phyloP scores from a whole-genome alignment of 2,113 vertebrate genomes.

The Cyanistes caeruleus region DNA sequence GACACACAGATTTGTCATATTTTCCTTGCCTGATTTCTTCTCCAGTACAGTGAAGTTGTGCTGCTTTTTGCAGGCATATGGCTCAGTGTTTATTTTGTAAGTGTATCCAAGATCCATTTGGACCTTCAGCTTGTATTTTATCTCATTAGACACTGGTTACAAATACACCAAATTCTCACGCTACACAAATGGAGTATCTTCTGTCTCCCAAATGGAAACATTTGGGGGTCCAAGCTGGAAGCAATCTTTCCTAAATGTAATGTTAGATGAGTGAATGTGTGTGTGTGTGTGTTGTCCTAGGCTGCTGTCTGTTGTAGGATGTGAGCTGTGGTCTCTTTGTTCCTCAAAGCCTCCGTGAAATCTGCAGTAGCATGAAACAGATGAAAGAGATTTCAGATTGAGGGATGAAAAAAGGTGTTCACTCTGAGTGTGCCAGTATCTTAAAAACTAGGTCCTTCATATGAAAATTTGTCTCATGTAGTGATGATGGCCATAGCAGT shows the following conservation, averaged over 20 bases:
- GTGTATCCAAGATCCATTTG: not conserved
- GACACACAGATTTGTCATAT: not conserved
- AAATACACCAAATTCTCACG: not conserved
- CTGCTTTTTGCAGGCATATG: not conserved
- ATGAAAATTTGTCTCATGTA: not conserved
- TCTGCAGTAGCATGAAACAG: not conserved
- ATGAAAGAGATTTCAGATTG: not conserved
- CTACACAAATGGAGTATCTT: not conserved
- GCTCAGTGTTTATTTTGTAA: not conserved
- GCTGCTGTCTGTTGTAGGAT: not conserved
- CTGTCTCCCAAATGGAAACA: not conserved
- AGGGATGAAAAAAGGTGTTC: not conserved
- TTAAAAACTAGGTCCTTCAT: not conserved
- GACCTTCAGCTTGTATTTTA: not conserved
- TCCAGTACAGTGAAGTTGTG: not conserved
- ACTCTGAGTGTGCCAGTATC: not conserved
- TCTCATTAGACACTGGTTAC: not conserved
- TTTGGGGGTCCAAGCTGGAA: not conserved
- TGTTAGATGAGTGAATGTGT: not conserved
- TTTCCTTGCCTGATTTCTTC: not conserved
- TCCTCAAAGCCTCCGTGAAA: not conserved
- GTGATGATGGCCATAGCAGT: not conserved
- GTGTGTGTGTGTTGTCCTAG: not conserved
- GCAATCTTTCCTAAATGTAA: not conserved
- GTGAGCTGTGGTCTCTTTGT: not conserved